phyloP scores from a whole-genome alignment of 92 coral and sea anemone species.

The Palythoa grandis region DNA sequence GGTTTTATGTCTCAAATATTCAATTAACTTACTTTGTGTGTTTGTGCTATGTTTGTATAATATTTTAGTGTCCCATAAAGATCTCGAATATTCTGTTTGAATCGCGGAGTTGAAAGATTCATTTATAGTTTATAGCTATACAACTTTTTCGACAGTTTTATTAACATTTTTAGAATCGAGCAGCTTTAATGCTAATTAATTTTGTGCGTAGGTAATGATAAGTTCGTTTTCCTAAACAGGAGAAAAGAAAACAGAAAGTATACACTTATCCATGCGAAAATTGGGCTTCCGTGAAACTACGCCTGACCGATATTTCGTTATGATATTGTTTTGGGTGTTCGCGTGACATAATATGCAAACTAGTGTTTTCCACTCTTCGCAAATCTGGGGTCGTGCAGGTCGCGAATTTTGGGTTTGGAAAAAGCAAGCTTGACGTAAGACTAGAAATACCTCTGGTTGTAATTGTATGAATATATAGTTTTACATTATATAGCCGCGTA shows the following conservation, averaged over 20 bases:
- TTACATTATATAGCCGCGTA: not conserved
- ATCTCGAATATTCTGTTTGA: not conserved
- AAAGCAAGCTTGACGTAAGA: not conserved
- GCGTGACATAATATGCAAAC: conserved; percentile 44
- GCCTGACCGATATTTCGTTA: not conserved
- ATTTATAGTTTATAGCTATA: not conserved
- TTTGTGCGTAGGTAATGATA: not conserved
- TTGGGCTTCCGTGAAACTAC: not conserved
- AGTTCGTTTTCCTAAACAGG: not conserved
- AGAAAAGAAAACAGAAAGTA: not conserved
- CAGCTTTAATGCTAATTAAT: not conserved
- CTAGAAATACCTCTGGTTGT: not conserved
- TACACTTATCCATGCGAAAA: not conserved
- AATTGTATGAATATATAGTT: not conserved
- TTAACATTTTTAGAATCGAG: not conserved
- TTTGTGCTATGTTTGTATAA: not conserved
- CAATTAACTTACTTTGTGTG: not conserved
- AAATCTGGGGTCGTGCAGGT: conserved; percentile 41
- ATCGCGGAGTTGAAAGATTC: not conserved
- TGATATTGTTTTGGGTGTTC: not conserved
- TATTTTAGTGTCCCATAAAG: not conserved
- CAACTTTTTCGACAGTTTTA: not conserved
- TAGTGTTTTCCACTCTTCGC: not conserved
- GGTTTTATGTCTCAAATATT: not conserved
- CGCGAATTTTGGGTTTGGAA: not conserved